Percentiles rank a stretch among this genome's conserved stretches.
These are phyloP conservation scores for Lissocephala sabroskyi DNA, from an alignment of 2,888 invertebrate species.

Conservation along the genomic window DNA sequence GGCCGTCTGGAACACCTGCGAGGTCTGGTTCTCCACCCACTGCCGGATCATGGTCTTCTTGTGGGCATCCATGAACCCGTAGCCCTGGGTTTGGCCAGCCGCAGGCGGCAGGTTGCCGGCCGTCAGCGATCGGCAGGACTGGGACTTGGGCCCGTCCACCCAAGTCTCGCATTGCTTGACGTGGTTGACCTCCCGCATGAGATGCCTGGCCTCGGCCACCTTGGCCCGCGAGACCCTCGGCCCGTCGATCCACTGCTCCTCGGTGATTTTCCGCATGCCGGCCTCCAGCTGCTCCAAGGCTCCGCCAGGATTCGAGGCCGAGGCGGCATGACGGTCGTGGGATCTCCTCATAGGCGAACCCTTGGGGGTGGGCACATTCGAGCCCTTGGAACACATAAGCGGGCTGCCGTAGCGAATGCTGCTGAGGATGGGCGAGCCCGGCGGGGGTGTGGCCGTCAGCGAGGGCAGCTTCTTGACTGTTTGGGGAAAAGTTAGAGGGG, in stretches of 20 bases:
- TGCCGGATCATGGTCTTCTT: slow-evolving; percentile 94
- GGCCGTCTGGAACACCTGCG: slow-evolving; percentile 80
- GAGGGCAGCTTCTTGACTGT: slow-evolving; percentile 36
- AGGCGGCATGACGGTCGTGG: slow-evolving; percentile 43
- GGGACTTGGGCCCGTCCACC: slow-evolving; percentile 94
- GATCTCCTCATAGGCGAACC: slow-evolving; percentile 74
- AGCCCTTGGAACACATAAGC: slow-evolving; percentile 68
- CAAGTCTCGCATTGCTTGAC: slow-evolving; percentile 91
- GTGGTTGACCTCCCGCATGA: slow-evolving; percentile 83
- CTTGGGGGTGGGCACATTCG: slow-evolving; percentile 75
- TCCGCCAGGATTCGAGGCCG: slow-evolving; percentile 29
- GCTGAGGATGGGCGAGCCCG: slow-evolving; percentile 37
- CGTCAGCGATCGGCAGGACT: slow-evolving; percentile 72
- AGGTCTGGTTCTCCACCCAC: slow-evolving; percentile 93
- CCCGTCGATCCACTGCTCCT: slow-evolving; percentile 98
- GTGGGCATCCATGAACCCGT: slow-evolving; percentile 93
- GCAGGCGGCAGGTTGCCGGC: slow-evolving; percentile 67
- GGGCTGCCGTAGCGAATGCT: slow-evolving; percentile 30
- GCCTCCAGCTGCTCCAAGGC: slow-evolving; percentile 63
- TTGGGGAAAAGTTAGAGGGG: background rate
- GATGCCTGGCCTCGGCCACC: slow-evolving; percentile 85
- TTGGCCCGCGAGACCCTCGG: slow-evolving; percentile 90
- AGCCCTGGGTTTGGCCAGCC: slow-evolving; percentile 74
- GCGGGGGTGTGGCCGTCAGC: slow-evolving; percentile 28
- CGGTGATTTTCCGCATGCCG: slow-evolving; percentile 75